Percentiles rank a stretch among this genome's conserved stretches.
Conservation (phyloP, 1,140 invertebrate species). For the Paracyclopina nana region DNA sequence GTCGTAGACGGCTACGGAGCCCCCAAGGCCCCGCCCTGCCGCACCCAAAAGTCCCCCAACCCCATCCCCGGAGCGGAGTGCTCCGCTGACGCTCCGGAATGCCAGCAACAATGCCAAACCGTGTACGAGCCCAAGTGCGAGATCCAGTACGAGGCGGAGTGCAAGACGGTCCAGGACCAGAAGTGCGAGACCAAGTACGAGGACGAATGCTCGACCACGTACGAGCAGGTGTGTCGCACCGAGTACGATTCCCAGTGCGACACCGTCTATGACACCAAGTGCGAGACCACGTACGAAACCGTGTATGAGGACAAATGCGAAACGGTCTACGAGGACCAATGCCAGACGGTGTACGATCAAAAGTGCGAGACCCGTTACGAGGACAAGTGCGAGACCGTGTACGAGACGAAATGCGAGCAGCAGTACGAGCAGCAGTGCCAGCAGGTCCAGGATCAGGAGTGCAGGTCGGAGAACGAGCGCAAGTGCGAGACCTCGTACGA, state of each 20-base stretch:
- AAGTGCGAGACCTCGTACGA: constrained; percentile 14
- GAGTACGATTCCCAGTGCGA: constrained; percentile 7
- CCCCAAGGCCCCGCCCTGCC: constrained; percentile 5
- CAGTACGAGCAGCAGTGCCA: constrained; percentile 12
- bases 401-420: constrained; percentile 9
- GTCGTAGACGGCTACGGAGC: constrained; percentile 5
- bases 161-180: constrained; percentile 5
- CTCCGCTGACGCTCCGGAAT: constrained; percentile 7
- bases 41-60: neutral
- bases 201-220: neutral
- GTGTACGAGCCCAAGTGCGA: constrained; percentile 10
- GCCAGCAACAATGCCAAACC: constrained; percentile 1
- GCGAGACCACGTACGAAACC: constrained; percentile 14
- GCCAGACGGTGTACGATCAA: constrained; percentile 14
- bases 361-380: constrained; percentile 15
- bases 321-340: constrained; percentile 6
- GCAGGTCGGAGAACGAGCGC: constrained; percentile 7
- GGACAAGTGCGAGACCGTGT: constrained; percentile 14
- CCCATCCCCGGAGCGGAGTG: constrained; percentile 3
- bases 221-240: constrained; percentile 12
- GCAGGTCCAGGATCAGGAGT: constrained; percentile 10
- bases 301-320: constrained; percentile 7
- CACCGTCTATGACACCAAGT: constrained; percentile 10
- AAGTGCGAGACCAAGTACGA: constrained; percentile 13
- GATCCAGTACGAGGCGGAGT: constrained; percentile 9